Percentiles rank a stretch among this genome's conserved stretches.
These are phyloP conservation scores for Anastatus disparis DNA, from an alignment of 1,140 invertebrate genomes.

Conservation along the genomic window DNA sequence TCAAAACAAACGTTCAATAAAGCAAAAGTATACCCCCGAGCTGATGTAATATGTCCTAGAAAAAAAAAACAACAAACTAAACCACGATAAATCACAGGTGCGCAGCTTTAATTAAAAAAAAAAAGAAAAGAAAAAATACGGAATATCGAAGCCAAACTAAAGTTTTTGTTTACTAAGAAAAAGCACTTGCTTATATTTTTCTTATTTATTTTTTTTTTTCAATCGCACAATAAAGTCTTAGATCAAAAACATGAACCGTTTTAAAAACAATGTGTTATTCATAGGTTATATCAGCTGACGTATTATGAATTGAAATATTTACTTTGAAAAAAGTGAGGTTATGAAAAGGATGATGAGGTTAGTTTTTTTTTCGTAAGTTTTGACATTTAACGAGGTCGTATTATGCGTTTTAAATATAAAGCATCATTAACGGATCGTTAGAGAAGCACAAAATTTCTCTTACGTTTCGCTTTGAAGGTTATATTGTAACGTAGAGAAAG, in stretches of 20 bases:
- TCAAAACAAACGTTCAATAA: too few species aligned
- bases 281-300: conserved; percentile 46
- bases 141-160: too few species aligned
- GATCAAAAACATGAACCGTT: too few species aligned
- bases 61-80: not conserved
- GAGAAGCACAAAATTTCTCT: not conserved
- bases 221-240: too few species aligned
- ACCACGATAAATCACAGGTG: not conserved
- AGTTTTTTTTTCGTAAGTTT: not conserved
- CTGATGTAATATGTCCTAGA: too few species aligned
- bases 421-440: not conserved
- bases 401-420: not conserved
- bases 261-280: conserved; percentile 51
- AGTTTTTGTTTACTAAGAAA: not conserved
- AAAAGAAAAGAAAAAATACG: not conserved
- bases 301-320: conserved; percentile 51
- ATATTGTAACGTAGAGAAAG: too few species aligned
- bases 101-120: not conserved
- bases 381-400: not conserved
- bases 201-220: too few species aligned
- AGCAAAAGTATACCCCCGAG: too few species aligned
- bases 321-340: conserved; percentile 8
- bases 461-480: too few species aligned
- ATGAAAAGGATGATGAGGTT: too few species aligned
- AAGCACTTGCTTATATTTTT: too few species aligned